Conservation (phyloP, 2,888 invertebrate species). For the Drosophila engyochracea region DNA sequence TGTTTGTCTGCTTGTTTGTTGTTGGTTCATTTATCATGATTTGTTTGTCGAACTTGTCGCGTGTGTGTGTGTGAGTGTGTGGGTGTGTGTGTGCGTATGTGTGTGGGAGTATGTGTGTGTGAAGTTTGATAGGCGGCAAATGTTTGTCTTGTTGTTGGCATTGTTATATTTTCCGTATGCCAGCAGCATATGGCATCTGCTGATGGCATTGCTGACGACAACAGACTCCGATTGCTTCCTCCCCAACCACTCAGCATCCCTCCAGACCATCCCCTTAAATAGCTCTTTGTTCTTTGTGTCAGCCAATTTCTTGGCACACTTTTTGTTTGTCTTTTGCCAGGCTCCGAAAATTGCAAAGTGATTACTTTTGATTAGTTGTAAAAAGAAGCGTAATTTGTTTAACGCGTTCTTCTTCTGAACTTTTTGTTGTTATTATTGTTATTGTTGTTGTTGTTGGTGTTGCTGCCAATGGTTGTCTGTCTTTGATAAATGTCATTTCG, state of each 20-base stretch:
- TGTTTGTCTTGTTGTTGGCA: slow-evolving; percentile 65
- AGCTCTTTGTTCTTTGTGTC: slow-evolving; percentile 66
- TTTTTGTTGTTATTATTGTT: slow-evolving; percentile 22
- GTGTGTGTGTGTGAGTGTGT: slow-evolving; percentile 16
- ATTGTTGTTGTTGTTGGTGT: slow-evolving; percentile 14
- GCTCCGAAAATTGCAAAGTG: slow-evolving; percentile 77
- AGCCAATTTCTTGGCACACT: slow-evolving; percentile 65
- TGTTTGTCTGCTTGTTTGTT: slow-evolving; percentile 69
- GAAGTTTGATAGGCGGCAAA: slow-evolving; percentile 76
- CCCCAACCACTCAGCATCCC: background rate
- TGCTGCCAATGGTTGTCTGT: slow-evolving; percentile 45
- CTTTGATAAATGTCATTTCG: slow-evolving; percentile 73
- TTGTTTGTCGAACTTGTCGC: slow-evolving; percentile 78
- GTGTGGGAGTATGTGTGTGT: slow-evolving; percentile 24
- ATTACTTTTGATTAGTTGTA: slow-evolving; percentile 81
- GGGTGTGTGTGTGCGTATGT: slow-evolving; percentile 13
- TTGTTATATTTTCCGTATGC: slow-evolving; percentile 59
- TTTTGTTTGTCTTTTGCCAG: slow-evolving; percentile 75
- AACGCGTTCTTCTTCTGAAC: slow-evolving; percentile 40
- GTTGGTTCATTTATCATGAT: slow-evolving; percentile 82
- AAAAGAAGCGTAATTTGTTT: slow-evolving; percentile 80
- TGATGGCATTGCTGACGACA: slow-evolving; percentile 54
- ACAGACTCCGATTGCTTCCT: slow-evolving; percentile 5
- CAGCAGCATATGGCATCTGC: slow-evolving; percentile 76
- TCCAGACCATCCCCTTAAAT: slow-evolving; percentile 10